A percentile compares a stretch with the other conserved stretches of the same genome.
These are phyloP conservation scores for Gobiocypris rarus DNA, from an alignment of 2,113 vertebrate species.

Conservation along the genomic window DNA sequence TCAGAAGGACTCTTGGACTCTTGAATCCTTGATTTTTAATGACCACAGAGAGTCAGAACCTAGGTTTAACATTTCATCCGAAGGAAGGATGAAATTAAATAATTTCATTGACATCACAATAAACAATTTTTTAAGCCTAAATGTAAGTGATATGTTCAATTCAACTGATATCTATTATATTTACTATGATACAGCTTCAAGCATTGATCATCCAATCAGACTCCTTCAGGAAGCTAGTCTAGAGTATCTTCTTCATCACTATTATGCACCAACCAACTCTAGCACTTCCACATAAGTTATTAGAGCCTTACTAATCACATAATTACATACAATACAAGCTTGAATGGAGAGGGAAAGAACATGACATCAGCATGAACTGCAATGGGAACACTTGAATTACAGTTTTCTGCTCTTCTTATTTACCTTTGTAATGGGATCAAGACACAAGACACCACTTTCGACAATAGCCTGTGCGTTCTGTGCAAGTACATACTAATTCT, in stretches of 20 bases:
- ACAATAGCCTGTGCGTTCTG: constrained; percentile 66
- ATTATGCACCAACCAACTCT: constrained; percentile 38
- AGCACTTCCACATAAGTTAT: constrained; percentile 50
- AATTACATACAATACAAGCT: constrained; percentile 57
- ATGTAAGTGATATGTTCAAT: not conserved
- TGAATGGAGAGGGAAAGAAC: constrained; percentile 47
- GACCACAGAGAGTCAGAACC: too few species aligned
- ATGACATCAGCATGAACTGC: constrained; percentile 55
- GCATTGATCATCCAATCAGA: not conserved
- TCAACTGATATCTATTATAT: too few species aligned
- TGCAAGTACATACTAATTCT: constrained; percentile 74
- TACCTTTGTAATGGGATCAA: constrained; percentile 67
- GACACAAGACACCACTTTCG: constrained; percentile 64
- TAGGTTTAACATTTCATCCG: too few species aligned
- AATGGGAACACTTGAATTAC: constrained; percentile 53
- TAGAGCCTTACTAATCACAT: constrained; percentile 58
- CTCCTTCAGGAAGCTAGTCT: not conserved
- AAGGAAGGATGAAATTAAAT: too few species aligned
- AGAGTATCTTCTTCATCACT: constrained; percentile 32
- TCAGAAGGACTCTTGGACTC: too few species aligned
- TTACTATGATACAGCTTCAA: not conserved
- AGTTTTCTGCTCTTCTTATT: constrained; percentile 63
- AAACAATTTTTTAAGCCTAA: not conserved
- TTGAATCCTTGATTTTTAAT: too few species aligned
- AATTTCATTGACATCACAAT: not conserved